phyloP scores from a whole-genome alignment of 2,797 vertebrate genomes.

The Sebastes nivosus region DNA sequence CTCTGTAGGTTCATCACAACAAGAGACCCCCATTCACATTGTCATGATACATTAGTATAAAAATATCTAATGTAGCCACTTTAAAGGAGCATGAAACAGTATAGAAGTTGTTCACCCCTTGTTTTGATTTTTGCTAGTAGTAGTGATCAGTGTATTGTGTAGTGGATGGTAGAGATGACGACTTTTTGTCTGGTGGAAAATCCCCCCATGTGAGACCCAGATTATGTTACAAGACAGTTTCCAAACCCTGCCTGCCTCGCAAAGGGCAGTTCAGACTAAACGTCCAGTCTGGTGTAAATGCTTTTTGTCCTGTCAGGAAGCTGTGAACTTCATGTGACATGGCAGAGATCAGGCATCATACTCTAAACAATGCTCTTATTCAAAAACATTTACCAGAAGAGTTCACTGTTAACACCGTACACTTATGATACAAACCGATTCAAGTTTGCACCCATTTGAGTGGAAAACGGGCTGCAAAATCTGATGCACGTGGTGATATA shows the following conservation, averaged over 20 bases:
- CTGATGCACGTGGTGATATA: background rate
- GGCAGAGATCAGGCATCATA: background rate
- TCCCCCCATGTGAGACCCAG: background rate
- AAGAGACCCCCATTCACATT: background rate
- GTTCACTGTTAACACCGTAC: background rate
- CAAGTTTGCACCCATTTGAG: background rate
- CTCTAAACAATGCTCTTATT: slow-evolving; percentile 7
- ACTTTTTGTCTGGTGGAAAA: slow-evolving; percentile 3
- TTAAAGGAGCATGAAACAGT: background rate
- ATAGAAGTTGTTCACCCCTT: background rate
- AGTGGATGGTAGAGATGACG: background rate
- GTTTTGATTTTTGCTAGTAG: background rate
- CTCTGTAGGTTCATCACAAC: background rate
- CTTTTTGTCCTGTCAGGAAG: slow-evolving; percentile 24
- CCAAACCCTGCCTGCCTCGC: background rate
- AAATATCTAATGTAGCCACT: background rate
- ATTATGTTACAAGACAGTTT: background rate
- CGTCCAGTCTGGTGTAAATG: slow-evolving; percentile 4
- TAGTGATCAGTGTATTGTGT: background rate
- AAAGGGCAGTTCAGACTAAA: slow-evolving; percentile 15
- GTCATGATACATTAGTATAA: background rate
- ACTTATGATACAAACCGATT: background rate
- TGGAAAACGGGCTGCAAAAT: background rate
- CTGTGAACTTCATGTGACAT: background rate
- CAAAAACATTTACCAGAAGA: slow-evolving; percentile 7